These are phyloP conservation scores for Epinotia nisella DNA, from an alignment of 2,888 invertebrate species.

Conservation along the genomic window DNA sequence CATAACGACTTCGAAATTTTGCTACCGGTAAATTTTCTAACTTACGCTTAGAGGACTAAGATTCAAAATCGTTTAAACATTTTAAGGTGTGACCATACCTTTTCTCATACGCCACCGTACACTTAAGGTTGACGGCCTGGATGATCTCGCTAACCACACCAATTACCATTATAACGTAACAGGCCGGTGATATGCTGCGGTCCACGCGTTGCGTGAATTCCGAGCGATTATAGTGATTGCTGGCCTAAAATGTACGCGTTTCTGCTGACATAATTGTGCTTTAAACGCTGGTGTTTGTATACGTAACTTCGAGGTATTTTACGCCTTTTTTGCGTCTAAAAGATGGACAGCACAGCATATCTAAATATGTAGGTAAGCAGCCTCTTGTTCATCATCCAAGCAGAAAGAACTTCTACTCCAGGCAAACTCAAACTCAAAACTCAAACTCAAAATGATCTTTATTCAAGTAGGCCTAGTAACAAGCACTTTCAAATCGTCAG, in stretches of 20 bases:
- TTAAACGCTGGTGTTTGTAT: conserved; percentile 27
- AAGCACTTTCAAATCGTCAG: no score
- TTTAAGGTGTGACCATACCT: conserved; percentile 8
- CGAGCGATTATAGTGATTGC: conserved; percentile 31
- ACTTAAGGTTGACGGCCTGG: conserved; percentile 30
- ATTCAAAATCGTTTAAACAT: background rate
- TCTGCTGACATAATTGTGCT: conserved; percentile 26
- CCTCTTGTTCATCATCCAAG: no score
- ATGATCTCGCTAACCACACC: conserved; percentile 35
- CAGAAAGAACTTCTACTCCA: no score
- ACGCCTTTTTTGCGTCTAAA: background rate
- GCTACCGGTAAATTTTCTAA: background rate
- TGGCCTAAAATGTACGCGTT: conserved; percentile 35
- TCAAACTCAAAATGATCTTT: no score
- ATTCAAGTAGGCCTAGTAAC: no score
- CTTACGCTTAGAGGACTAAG: background rate
- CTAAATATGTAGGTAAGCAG: no score
- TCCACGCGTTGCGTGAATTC: conserved; percentile 26
- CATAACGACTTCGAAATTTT: background rate
- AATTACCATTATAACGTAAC: conserved; percentile 37
- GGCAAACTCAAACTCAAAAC: no score
- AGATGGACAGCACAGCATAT: background rate
- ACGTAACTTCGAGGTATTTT: conserved; percentile 20
- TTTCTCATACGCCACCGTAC: conserved; percentile 10
- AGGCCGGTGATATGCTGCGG: conserved; percentile 34